A percentile compares a stretch with the other conserved stretches of the same genome.
Evolutionary conservation across 2,113 vertebrate genomes (phyloP).

Genomic region (Lasiurus cinereus): DNA sequence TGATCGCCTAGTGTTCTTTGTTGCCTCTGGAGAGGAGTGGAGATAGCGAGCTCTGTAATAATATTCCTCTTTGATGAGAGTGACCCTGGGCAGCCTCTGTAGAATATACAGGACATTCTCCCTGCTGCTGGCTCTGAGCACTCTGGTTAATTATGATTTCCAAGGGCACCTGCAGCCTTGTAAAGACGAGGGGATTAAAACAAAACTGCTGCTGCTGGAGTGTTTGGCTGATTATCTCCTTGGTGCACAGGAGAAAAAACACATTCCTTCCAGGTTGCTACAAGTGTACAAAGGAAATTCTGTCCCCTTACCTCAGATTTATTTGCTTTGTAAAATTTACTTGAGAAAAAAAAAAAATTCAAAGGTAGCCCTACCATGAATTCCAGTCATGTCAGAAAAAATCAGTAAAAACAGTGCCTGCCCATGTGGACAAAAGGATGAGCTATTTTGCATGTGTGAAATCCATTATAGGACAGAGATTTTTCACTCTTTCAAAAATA

Average conservation of each 20-base stretch:
- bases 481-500: slow-evolving; percentile 15
- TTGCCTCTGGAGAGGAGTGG: neutral
- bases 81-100: neutral
- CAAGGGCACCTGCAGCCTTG: slow-evolving; percentile 27
- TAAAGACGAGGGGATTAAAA: slow-evolving; percentile 20
- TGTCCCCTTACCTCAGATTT: slow-evolving; percentile 37
- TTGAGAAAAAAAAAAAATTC: slow-evolving; percentile 28
- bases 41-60: neutral
- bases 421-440: neutral
- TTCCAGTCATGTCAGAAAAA: slow-evolving; percentile 22
- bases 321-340: slow-evolving; percentile 62
- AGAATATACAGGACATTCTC: neutral
- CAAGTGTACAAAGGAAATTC: slow-evolving; percentile 59
- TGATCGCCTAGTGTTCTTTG: neutral
- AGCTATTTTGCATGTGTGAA: neutral
- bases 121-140: neutral
- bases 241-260: slow-evolving; percentile 56
- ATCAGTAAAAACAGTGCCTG: neutral
- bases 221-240: slow-evolving; percentile 61
- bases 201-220: neutral
- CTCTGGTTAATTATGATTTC: slow-evolving; percentile 31
- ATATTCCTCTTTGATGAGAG: neutral
- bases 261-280: slow-evolving; percentile 58
- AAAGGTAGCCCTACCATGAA: neutral
- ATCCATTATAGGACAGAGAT: neutral